Conservation (phyloP, 53 echinoderm and acorn worm genomes). For the Stichopus horrens region DNA sequence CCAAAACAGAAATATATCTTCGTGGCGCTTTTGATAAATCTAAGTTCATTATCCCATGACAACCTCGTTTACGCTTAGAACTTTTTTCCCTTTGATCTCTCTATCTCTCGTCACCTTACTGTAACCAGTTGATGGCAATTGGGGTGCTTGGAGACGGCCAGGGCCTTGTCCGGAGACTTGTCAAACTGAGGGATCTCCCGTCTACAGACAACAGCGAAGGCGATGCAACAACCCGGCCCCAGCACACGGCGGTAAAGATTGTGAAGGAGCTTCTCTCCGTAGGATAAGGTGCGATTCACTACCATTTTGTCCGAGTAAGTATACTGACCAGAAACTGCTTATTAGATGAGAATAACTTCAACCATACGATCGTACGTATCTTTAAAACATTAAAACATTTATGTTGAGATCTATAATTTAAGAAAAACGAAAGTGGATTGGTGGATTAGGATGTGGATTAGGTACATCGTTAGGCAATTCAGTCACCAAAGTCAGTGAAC, state of each 20-base stretch:
- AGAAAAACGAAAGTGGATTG: too few relatives aligned
- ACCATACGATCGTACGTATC: too few relatives aligned
- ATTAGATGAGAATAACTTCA: not conserved
- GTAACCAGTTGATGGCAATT: conserved; percentile 19
- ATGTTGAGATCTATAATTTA: too few relatives aligned
- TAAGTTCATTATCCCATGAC: too few relatives aligned
- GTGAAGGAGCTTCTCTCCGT: not conserved
- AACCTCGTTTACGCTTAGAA: too few relatives aligned
- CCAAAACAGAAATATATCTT: too few relatives aligned
- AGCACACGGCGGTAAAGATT: not conserved
- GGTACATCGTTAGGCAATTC: too few relatives aligned
- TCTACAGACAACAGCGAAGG: not conserved
- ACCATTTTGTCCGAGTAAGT: conserved; percentile 43
- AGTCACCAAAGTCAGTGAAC: too few relatives aligned
- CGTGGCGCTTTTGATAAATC: too few relatives aligned
- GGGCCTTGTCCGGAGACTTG: conserved; percentile 39
- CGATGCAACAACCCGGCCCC: conserved; percentile 37
- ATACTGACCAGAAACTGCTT: not conserved
- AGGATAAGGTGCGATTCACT: not conserved
- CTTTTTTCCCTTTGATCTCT: not conserved
- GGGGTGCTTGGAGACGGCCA: conserved; percentile 20
- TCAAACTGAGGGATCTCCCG: not conserved
- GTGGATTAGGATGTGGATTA: too few relatives aligned
- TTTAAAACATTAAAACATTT: too few relatives aligned
- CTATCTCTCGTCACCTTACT: not conserved